Evolutionary conservation across 2,888 invertebrate genomes (phyloP).

Genomic region (Dorcus hopei): DNA sequence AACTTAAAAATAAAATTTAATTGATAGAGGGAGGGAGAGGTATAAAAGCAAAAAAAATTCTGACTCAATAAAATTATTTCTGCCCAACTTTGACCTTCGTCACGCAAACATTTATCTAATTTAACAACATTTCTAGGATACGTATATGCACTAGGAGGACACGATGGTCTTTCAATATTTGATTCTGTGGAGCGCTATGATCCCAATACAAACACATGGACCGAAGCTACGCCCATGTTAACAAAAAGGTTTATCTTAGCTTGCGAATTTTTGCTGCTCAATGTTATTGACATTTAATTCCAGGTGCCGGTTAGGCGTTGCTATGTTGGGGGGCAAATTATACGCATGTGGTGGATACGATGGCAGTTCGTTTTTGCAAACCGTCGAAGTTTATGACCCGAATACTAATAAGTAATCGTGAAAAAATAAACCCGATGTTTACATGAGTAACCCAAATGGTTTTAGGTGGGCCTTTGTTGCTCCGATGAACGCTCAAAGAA

Average conservation of each 20-base stretch:
- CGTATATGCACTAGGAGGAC: conserved; percentile 81
- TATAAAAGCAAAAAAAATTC: no score
- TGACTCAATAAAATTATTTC: no score
- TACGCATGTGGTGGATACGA: conserved; percentile 86
- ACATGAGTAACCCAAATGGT: background rate
- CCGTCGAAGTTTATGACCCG: conserved; percentile 80
- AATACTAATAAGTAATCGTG: conserved; percentile 57
- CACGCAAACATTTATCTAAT: no score
- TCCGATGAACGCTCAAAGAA: conserved; percentile 78
- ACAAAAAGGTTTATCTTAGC: conserved; percentile 55
- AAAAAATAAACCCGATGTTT: background rate
- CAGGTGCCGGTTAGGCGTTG: conserved; percentile 79
- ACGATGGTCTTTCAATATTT: conserved; percentile 84
- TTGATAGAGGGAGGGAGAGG: no score
- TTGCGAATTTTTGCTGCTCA: background rate
- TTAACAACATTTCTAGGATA: conserved; percentile 52
- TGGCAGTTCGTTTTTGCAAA: conserved; percentile 75
- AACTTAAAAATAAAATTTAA: background rate
- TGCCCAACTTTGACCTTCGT: no score
- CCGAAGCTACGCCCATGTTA: conserved; percentile 72
- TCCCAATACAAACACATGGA: conserved; percentile 70
- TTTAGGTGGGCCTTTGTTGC: conserved; percentile 71
- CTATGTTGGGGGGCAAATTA: conserved; percentile 74
- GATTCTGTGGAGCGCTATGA: conserved; percentile 83
- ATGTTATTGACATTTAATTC: conserved; percentile 12